Base-by-base conservation (phyloP, 2,888 invertebrate species). In the Camptogramma bilineatum region DNA sequence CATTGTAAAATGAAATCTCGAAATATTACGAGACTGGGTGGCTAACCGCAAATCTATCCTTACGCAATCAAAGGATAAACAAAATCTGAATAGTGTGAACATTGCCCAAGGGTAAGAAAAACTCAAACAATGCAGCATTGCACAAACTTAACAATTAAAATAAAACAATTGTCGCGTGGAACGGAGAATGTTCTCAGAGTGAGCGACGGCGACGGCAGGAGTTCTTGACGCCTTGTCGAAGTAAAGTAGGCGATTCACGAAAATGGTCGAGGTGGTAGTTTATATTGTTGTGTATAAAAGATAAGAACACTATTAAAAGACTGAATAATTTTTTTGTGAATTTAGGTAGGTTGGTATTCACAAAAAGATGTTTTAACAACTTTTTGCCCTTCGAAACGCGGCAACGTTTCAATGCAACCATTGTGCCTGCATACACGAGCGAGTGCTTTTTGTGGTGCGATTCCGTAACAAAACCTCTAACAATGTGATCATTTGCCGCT, bases 91-190 rank as follows among this genome's bases (percentile, higher is more conserved):
- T 46, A 52, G 56, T 68, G 66, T 39, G 64, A 65, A 68, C 42
- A 52, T 54, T 47, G 17, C 57, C 31, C 65, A 55, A 67, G 60
- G 64, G 51, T 46, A 51, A 52, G 39, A 51, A 48, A 39, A 50
- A 50, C 28, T 34, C 16, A 56, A 4, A 47, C 52, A 56, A 31
- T 13, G 21, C 34, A 50, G 18, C 19, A 55, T 71, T 65, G 50
- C 60, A 62, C 59, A 64, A 62, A 62, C 46, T 42, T 63, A 59
- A 52, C 51, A 54, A 70, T 59, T 42, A 48, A 48, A 59, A 46
- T 34, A 55, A 66, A 55, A 52, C 68, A 66, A 68, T 62, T 21
- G 52, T 17, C 60, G 17, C 51, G n/a, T 17, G n/a, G 34, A 62
- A 39, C 56, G 64, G 46, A 60, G 47, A 62, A 52, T 53, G 51